Evolutionary conservation across 1,140 invertebrate species (phyloP).

Genomic region (Nixonia krombeini): DNA sequence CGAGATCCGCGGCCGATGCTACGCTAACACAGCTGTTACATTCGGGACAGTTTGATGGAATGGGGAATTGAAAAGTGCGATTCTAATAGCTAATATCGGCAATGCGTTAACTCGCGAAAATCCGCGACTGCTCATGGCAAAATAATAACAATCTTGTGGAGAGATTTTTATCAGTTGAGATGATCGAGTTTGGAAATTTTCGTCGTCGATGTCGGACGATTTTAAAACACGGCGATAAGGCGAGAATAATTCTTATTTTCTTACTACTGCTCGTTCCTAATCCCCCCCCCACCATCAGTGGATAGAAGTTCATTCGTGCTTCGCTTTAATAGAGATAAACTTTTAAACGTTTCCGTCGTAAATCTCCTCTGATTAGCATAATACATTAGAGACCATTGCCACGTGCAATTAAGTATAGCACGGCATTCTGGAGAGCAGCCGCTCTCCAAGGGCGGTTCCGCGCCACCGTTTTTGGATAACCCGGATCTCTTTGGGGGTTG

Average conservation of each 20-base stretch:
- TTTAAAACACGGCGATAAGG: too few species aligned
- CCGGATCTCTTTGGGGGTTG: slow-evolving; percentile 25
- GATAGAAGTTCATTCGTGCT: slow-evolving; percentile 10
- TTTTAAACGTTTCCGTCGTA: slow-evolving; percentile 48
- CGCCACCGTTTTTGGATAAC: slow-evolving; percentile 32
- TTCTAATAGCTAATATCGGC: slow-evolving; percentile 28
- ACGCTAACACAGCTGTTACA: neutral
- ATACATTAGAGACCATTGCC: slow-evolving; percentile 54
- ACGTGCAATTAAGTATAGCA: slow-evolving; percentile 58
- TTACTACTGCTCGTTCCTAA: neutral
- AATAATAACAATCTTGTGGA: too few species aligned
- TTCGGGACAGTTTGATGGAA: neutral
- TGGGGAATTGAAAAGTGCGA: slow-evolving; percentile 21
- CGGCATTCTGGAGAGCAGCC: slow-evolving; percentile 34
- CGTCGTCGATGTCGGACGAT: too few species aligned
- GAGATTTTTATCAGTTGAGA: too few species aligned
- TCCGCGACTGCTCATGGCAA: neutral
- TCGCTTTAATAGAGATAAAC: slow-evolving; percentile 38
- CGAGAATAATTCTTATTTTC: neutral
- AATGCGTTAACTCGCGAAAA: neutral
- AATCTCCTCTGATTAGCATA: slow-evolving; percentile 56
- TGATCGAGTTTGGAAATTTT: too few species aligned
- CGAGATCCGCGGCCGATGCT: slow-evolving; percentile 6
- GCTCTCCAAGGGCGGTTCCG: slow-evolving; percentile 21
- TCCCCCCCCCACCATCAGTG: neutral